Conservation (phyloP, 2,888 invertebrate species). For the Stenurella melanura region DNA sequence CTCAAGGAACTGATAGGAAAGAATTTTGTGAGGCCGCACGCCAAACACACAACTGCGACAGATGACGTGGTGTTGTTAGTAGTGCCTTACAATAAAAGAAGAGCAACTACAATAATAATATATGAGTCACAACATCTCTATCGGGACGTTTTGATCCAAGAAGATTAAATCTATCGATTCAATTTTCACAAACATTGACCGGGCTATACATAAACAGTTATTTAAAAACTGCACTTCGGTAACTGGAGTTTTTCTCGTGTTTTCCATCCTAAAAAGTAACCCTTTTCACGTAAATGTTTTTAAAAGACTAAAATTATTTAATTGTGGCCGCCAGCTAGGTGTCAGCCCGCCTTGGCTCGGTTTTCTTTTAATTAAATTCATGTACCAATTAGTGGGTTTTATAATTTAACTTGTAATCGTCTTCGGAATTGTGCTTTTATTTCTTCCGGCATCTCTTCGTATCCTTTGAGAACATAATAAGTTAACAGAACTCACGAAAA, state of each 20-base stretch:
- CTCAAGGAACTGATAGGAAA: too few species aligned
- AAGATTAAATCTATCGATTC: too few species aligned
- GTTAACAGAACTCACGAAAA: not conserved
- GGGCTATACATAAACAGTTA: not conserved
- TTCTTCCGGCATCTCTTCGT: not conserved
- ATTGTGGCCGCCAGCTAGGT: conserved; percentile 35
- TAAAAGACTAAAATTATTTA: conserved; percentile 27
- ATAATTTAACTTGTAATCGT: conserved; percentile 17
- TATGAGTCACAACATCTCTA: too few species aligned
- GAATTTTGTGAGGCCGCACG: too few species aligned
- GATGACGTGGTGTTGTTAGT: too few species aligned
- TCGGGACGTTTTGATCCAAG: too few species aligned
- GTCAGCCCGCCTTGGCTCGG: conserved; percentile 26
- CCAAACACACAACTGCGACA: too few species aligned
- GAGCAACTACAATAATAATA: too few species aligned
- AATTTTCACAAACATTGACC: not conserved
- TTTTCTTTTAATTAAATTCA: conserved; percentile 44
- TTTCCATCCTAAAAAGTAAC: conserved; percentile 8
- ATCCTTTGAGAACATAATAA: conserved; percentile 18
- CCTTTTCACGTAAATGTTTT: conserved; percentile 27
- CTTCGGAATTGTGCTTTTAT: conserved; percentile 32
- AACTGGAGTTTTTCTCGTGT: conserved; percentile 27
- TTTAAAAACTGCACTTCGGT: not conserved
- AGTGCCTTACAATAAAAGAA: too few species aligned
- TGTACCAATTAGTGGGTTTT: conserved; percentile 36